Conservation (phyloP, 2,888 invertebrate genomes). For the Caenorhabditis panamensis region DNA sequence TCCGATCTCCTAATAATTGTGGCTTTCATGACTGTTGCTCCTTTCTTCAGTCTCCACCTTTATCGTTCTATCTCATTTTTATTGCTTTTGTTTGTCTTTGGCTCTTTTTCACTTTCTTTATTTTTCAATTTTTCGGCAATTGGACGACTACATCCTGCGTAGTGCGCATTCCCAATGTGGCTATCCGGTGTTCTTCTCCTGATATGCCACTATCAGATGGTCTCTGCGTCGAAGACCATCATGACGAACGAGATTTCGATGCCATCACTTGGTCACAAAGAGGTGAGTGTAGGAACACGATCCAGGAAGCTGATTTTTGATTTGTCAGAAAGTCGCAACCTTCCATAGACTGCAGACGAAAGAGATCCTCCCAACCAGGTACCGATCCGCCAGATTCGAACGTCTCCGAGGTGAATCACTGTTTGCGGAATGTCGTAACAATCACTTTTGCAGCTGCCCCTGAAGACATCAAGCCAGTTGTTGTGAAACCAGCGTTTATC, state of each 20-base stretch:
- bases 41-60: slow-evolving; percentile 5
- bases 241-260: slow-evolving; percentile 65
- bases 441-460: slow-evolving; percentile 19
- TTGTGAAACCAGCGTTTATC: slow-evolving; percentile 33
- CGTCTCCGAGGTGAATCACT: slow-evolving; percentile 46
- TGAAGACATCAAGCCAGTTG: slow-evolving; percentile 29
- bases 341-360: slow-evolving; percentile 40
- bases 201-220: slow-evolving; percentile 59
- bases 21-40: slow-evolving; percentile 32
- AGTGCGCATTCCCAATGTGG: slow-evolving; percentile 45
- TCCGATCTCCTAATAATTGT: slow-evolving; percentile 2
- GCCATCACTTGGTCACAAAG: slow-evolving; percentile 55
- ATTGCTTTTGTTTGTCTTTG: slow-evolving; percentile 8
- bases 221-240: slow-evolving; percentile 51
- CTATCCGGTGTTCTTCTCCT: slow-evolving; percentile 59
- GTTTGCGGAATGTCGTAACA: background rate
- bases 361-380: slow-evolving; percentile 23
- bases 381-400: slow-evolving; percentile 52
- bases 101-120: background rate
- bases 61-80: background rate
- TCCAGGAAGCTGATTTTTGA: slow-evolving; percentile 30
- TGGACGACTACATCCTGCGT: slow-evolving; percentile 12
- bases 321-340: slow-evolving; percentile 34
- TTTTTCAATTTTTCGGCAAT: slow-evolving; percentile 18
- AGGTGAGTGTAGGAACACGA: slow-evolving; percentile 31